A percentile compares a stretch with the other conserved stretches of the same genome.
phyloP scores from a whole-genome alignment of 1,140 invertebrate genomes.

The Lordiphosa clarofinis region DNA sequence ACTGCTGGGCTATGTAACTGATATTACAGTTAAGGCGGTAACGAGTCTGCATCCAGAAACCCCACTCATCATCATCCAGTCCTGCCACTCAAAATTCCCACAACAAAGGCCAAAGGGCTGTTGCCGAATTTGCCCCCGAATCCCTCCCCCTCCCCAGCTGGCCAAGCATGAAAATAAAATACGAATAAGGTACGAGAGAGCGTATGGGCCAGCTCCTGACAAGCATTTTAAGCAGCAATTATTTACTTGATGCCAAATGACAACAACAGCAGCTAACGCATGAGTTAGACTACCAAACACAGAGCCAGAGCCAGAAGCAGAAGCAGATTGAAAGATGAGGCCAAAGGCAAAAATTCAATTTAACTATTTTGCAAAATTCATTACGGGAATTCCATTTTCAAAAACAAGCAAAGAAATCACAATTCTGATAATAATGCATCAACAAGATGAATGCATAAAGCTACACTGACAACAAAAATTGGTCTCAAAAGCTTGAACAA shows the following conservation, averaged over 20 bases:
- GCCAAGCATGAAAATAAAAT: conserved; percentile 49
- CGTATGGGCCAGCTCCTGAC: conserved; percentile 58
- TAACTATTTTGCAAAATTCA: conserved; percentile 65
- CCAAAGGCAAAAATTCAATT: conserved; percentile 54
- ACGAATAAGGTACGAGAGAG: conserved; percentile 32
- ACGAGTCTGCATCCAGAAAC: conserved; percentile 49
- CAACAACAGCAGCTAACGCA: conserved; percentile 34
- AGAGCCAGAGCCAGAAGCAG: conserved; percentile 24
- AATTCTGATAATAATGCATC: too few species aligned
- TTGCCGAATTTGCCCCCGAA: conserved; percentile 19
- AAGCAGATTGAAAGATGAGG: conserved; percentile 27
- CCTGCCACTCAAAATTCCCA: conserved; percentile 67
- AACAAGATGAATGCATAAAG: too few species aligned
- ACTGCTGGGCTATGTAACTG: conserved; percentile 51
- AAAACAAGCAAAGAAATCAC: too few species aligned
- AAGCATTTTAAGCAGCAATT: conserved; percentile 78
- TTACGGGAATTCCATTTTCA: conserved; percentile 35
- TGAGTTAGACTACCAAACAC: conserved; percentile 5
- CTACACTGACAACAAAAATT: too few species aligned
- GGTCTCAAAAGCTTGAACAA: too few species aligned
- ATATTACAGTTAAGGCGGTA: conserved; percentile 75
- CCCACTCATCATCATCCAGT: conserved; percentile 40
- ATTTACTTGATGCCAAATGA: conserved; percentile 73
- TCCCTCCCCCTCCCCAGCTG: not conserved
- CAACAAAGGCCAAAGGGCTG: conserved; percentile 59